Conservation (phyloP, 2,888 invertebrate genomes). For the Euplexia lucipara region DNA sequence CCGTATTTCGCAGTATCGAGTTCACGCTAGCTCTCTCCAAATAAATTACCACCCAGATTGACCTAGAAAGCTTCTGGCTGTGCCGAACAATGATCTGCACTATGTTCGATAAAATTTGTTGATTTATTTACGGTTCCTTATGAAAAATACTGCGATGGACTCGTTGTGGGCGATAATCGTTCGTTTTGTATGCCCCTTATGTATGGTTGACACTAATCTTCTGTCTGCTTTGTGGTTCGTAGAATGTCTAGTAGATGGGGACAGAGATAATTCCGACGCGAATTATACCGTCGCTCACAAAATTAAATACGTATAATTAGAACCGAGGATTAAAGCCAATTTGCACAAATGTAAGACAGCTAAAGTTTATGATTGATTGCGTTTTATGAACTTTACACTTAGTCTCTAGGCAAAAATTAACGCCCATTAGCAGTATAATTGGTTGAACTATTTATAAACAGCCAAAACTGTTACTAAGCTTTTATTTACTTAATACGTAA, state of each 20-base stretch:
- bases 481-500: too few relatives aligned
- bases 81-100: conserved; percentile 75
- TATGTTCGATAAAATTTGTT: conserved; percentile 61
- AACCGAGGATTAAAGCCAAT: conserved; percentile 31
- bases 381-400: conserved; percentile 25
- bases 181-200: conserved; percentile 28
- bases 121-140: conserved; percentile 55
- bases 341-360: conserved; percentile 32
- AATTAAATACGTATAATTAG: conserved; percentile 36
- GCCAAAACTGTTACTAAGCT: too few relatives aligned
- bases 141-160: conserved; percentile 45
- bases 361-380: conserved; percentile 57
- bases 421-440: too few relatives aligned
- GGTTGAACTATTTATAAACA: too few relatives aligned
- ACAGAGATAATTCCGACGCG: conserved; percentile 33
- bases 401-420: too few relatives aligned
- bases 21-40: conserved; percentile 80
- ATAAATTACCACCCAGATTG: conserved; percentile 85
- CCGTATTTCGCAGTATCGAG: conserved; percentile 75
- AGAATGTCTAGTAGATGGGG: conserved; percentile 51
- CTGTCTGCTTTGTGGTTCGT: conserved; percentile 42
- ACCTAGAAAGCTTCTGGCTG: conserved; percentile 80
- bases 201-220: conserved; percentile 48
- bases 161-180: conserved; percentile 43
- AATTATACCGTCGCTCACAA: conserved; percentile 34